phyloP scores from a whole-genome alignment of 1,140 invertebrate species.

The Pygmarrhopalites habei region DNA sequence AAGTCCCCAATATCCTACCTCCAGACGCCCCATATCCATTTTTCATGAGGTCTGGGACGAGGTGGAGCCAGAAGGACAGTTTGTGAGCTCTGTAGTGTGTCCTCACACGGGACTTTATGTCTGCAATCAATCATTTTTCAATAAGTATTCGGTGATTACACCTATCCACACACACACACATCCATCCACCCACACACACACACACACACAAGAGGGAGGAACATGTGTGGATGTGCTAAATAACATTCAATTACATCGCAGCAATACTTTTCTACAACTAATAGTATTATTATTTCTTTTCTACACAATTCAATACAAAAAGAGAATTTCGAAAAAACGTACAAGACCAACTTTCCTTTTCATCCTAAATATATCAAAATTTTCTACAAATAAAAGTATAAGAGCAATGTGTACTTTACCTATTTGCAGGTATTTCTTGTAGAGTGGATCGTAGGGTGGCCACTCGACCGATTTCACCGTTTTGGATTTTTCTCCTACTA shows the following conservation, averaged over 20 bases:
- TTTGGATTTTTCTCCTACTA: slow-evolving; percentile 24
- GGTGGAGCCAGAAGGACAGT: slow-evolving; percentile 91
- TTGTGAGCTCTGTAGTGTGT: slow-evolving; percentile 91
- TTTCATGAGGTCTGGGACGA: slow-evolving; percentile 90
- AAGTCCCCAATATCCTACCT: too few species aligned
- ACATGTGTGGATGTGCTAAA: too few species aligned
- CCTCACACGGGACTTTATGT: slow-evolving; percentile 78
- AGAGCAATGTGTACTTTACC: slow-evolving; percentile 48
- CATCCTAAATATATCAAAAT: too few species aligned
- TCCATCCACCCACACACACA: background rate
- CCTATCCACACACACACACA: background rate
- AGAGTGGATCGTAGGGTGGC: slow-evolving; percentile 82
- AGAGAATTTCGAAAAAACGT: too few species aligned
- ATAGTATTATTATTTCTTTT: too few species aligned
- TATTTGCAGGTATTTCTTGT: slow-evolving; percentile 85
- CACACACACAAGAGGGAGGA: slow-evolving; percentile 1
- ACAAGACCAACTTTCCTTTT: too few species aligned
- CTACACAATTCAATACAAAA: too few species aligned
- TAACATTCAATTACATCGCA: too few species aligned
- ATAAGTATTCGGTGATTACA: background rate
- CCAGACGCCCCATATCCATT: slow-evolving; percentile 52
- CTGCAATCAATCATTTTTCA: slow-evolving; percentile 47
- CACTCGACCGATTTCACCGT: slow-evolving; percentile 62
- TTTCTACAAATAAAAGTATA: background rate
- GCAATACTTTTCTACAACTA: too few species aligned